Evolutionary conservation across 2,888 invertebrate genomes (phyloP), one percentile per base, ranked within the genome.

Genomic region (Dasysyrphus albostriatus): DNA sequence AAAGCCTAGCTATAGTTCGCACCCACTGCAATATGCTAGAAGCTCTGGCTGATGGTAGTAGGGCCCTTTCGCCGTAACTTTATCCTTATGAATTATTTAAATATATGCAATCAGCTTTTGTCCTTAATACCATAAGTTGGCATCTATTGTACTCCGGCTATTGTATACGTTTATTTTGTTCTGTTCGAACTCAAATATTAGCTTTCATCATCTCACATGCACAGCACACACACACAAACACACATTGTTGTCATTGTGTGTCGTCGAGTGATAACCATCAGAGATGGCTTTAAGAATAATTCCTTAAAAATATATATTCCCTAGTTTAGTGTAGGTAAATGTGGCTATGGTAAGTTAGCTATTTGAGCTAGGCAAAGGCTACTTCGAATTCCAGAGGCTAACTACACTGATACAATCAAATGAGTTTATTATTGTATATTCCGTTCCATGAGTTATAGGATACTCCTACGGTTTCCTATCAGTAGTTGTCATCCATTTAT

Each of bases 41-140:
- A 6, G n/a, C 16, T 0, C 4, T 1, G 63, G 19, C 34, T n/a
- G n/a, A n/a, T n/a, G 39, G n/a, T 32, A 10, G 58, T 39, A 39
- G 67, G 49, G 47, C 34, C 51, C 58, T 44, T 58, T 72, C n/a
- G 19, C 42, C 58, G 39, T 44, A 77, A 67, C 82, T 82, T 82
- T 67, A 77, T 77, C 77, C 61, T 77, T 76, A 49, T 65, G 65
- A 82, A 77, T 72, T 82, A 77, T 77, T 67, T 72, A 82, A 72
- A 77, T 72, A 72, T 44, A 14, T 69, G 42, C 39, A 73, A 59
- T 67, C 75, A 54, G 51, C 37, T 34, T 42, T 61, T 61, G 61
- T 78, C 78, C 74, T 42, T 74, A 37, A 51, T 65, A 58, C 58
- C 47, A 61, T 59, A 69, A 69, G 49, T 69, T 76, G 49, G 58